These are phyloP conservation scores for Heterocephalus glaber DNA, from an alignment of 2,113 vertebrate species.

Conservation along the genomic window DNA sequence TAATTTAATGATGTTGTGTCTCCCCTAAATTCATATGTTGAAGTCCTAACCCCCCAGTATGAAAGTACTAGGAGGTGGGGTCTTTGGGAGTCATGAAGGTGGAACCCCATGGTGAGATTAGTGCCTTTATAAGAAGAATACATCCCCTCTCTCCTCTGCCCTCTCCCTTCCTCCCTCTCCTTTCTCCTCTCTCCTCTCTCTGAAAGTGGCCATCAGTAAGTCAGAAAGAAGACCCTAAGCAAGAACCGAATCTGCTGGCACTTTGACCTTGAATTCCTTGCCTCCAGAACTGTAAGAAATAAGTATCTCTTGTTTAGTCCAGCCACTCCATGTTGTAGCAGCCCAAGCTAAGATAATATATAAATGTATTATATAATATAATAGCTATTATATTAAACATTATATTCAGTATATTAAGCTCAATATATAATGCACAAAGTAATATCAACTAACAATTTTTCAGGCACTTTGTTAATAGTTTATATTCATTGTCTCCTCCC, in stretches of 20 bases:
- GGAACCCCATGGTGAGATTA: neutral
- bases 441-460: constrained; percentile 20
- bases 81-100: neutral
- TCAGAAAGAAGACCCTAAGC: neutral
- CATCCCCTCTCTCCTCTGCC: neutral
- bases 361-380: neutral
- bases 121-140: neutral
- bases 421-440: constrained; percentile 24
- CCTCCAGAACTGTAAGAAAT: neutral
- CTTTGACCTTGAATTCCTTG: neutral
- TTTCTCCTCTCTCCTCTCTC: neutral
- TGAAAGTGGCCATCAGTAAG: neutral
- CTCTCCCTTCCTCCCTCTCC: neutral
- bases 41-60: neutral
- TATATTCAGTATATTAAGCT: neutral
- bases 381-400: neutral
- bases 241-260: neutral
- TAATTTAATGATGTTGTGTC: neutral
- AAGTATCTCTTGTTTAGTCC: neutral
- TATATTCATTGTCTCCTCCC: neutral
- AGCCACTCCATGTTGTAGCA: neutral
- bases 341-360: neutral
- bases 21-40: neutral
- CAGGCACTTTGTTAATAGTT: neutral
- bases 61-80: neutral